Evolutionary conservation across 2,113 vertebrate species (phyloP), one percentile per base, ranked within the genome.

Genomic region (Picathartes gymnocephalus): DNA sequence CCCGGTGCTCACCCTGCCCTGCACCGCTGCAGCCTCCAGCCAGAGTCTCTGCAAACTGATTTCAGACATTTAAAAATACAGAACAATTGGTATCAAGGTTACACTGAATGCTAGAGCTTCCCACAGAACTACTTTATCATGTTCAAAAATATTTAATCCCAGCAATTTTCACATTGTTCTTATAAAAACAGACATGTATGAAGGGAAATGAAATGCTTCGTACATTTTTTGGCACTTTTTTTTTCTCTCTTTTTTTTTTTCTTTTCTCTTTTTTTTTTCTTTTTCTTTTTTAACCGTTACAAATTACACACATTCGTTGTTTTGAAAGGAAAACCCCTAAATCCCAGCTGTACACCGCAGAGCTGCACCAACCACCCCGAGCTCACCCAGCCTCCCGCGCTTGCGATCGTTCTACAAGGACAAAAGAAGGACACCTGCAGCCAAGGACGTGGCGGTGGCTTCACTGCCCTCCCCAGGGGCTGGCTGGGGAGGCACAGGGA

Each of bases 171-270:
- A 96, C 96, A 94, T 95, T 77, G 94, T 94, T 92, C 95, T 97
- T 98, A 97, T 97, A 97, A 98, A 98, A 98, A 97, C 97, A 97
- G 97, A 96, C 95, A 73, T 33, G n/a, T 69, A 94, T 51, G 97
- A 97, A 94, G 87, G 47, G 94, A 85, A 93, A 96, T 86, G 95
- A 97, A 97, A 96, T 84, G 92, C 81, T 81, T 80, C 57, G 87
- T 91, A 80, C 94, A 83, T 93, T 96, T 97, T 97, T 96, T 94
- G 95, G 97, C 95, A 93, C 74, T 3, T 60, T 66, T 85, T 91
- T 78, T 74, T 4, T 3, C 28, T 31, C 6, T 20, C 2, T 13
- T 31, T 22, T 13, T 56, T 31, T 13, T 10, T 31, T 19, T 8
- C 39, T 39, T 39, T 39, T 39, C 11, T 4, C 6, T 6, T 3